These are phyloP conservation scores for Megaleporinus macrocephalus DNA, from an alignment of 2,113 vertebrate species.

Conservation along the genomic window DNA sequence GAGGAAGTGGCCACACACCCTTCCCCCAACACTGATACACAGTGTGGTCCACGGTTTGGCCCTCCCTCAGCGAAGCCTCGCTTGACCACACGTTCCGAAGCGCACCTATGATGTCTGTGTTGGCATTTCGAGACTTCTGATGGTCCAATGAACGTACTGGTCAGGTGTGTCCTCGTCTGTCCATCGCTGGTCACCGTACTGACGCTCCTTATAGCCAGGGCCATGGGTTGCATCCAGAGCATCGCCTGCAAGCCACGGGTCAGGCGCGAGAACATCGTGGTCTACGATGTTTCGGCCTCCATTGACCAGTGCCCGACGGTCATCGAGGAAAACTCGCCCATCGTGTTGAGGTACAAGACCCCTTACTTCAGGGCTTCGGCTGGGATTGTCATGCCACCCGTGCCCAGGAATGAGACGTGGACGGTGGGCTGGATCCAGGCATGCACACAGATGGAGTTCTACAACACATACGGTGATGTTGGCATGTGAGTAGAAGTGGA, in stretches of 20 bases:
- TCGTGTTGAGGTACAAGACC: slow-evolving; percentile 89
- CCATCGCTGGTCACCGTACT: slow-evolving; percentile 71
- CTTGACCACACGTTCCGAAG: neutral
- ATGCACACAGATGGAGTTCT: slow-evolving; percentile 93
- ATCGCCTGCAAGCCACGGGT: slow-evolving; percentile 87
- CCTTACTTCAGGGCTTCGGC: slow-evolving; percentile 89
- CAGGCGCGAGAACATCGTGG: slow-evolving; percentile 86
- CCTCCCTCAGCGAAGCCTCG: neutral
- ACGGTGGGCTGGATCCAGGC: slow-evolving; percentile 91
- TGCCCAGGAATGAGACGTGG: slow-evolving; percentile 87
- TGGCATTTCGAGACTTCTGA: neutral
- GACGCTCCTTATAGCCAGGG: slow-evolving; percentile 70
- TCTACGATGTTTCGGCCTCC: slow-evolving; percentile 87
- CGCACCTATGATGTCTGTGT: neutral
- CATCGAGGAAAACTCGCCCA: slow-evolving; percentile 89
- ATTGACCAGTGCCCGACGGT: slow-evolving; percentile 87
- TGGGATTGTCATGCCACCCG: slow-evolving; percentile 86
- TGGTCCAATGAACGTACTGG: slow-evolving; percentile 73
- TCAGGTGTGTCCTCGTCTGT: slow-evolving; percentile 66
- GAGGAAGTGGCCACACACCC: slow-evolving; percentile 59
- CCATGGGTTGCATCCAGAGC: slow-evolving; percentile 89
- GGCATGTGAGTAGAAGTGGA: slow-evolving; percentile 77
- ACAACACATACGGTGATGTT: slow-evolving; percentile 88
- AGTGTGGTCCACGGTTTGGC: neutral
- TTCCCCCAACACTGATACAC: slow-evolving; percentile 49